Percentiles rank a stretch among this genome's conserved stretches.
Conservation (phyloP, 2,113 vertebrate species). For the Ciconia stormi region DNA sequence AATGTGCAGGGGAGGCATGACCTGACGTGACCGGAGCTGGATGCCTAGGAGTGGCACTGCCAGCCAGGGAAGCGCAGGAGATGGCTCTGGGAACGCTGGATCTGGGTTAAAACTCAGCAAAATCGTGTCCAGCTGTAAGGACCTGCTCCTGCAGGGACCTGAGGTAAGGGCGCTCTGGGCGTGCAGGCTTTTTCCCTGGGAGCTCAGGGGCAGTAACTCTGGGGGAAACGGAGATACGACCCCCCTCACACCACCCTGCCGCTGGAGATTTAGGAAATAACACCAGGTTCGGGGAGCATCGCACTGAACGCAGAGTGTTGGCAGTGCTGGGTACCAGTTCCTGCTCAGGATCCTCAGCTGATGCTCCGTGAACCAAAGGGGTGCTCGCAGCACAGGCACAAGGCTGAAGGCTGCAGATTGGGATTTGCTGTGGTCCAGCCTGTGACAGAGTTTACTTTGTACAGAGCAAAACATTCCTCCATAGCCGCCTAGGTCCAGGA, state of each 20-base stretch:
- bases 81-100: not conserved
- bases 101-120: not conserved
- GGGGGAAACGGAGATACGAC: not conserved
- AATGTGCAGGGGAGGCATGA: not conserved
- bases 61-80: not conserved
- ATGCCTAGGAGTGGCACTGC: not conserved
- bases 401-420: not conserved
- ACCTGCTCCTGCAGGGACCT: not conserved
- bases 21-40: rapidly evolving
- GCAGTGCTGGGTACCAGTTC: not conserved
- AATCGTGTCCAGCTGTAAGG: not conserved
- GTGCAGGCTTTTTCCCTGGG: not conserved
- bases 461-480: not conserved
- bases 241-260: rapidly evolving
- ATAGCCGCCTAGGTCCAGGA: not conserved
- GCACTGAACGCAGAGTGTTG: rapidly evolving
- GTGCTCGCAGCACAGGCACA: not conserved
- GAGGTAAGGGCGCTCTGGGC: not conserved
- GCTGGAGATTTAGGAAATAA: not conserved
- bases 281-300: not conserved
- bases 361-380: not conserved
- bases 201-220: not conserved
- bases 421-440: not conserved
- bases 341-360: rapidly evolving
- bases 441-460: not conserved